A percentile compares a stretch with the other conserved stretches of the same genome.
phyloP scores from a whole-genome alignment of 2,113 vertebrate genomes.

The Lepidothrix coronata region DNA sequence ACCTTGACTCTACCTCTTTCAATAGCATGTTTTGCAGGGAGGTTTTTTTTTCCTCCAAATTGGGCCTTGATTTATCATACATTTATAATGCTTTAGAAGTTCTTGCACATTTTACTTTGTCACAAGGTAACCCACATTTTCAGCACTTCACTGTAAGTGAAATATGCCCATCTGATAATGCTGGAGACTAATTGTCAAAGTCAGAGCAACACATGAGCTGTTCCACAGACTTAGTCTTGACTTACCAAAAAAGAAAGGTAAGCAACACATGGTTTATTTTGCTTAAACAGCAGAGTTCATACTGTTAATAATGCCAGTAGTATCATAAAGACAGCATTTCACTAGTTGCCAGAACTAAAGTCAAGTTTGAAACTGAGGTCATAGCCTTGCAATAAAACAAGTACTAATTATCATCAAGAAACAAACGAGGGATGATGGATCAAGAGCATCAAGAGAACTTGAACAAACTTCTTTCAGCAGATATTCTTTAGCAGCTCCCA shows the following conservation, averaged over 20 bases:
- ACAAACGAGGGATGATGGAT: conserved; percentile 44
- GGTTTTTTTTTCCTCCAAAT: neutral
- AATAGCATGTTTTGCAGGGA: conserved; percentile 35
- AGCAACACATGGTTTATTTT: conserved; percentile 58
- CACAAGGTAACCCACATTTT: conserved; percentile 42
- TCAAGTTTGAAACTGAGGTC: conserved; percentile 54
- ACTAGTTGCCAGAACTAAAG: conserved; percentile 62
- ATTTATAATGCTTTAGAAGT: conserved; percentile 33
- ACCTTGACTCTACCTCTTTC: conserved; percentile 44
- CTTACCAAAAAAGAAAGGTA: conserved; percentile 58
- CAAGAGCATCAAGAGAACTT: conserved; percentile 48
- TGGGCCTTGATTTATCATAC: conserved; percentile 31
- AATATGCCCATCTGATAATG: conserved; percentile 21
- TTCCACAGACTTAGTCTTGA: conserved; percentile 31
- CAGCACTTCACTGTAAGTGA: conserved; percentile 45
- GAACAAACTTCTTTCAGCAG: conserved; percentile 63
- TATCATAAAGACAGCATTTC: conserved; percentile 59
- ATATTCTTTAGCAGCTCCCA: conserved; percentile 67
- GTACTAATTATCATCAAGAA: conserved; percentile 58
- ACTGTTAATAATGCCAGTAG: conserved; percentile 58
- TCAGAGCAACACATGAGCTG: conserved; percentile 46
- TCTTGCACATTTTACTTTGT: conserved; percentile 29
- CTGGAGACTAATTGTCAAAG: conserved; percentile 15
- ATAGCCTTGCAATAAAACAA: conserved; percentile 51
- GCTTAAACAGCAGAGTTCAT: conserved; percentile 50